Base-by-base conservation (phyloP, 2,113 vertebrate genomes). In the human region DNA sequence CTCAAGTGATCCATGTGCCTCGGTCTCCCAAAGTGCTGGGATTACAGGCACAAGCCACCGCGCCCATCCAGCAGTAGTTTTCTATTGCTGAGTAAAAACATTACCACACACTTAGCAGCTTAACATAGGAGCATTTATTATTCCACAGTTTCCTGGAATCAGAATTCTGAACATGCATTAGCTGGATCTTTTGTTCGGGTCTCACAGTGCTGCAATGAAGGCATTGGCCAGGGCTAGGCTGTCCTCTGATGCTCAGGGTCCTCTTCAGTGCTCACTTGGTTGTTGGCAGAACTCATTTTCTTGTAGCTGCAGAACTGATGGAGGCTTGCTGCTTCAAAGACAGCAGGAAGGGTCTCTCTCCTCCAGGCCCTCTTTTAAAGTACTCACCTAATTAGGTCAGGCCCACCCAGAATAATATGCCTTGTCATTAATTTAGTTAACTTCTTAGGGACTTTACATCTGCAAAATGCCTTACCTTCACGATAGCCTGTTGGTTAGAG, bases 191-290 rank as follows among this genome's bases (percentile, higher is more conserved):
- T 94, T 80, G 30, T 45, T 66, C 1, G 18, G 20, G 11, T 70
- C 32, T 90, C n/a, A 20, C 32, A 13, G 38, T 86, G 6, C 5
- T 66, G 10, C 6, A 27, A 0, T 61, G 55, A 78, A 57, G 73
- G 2, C 6, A 3, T 27, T 61, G 50, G 30, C 32, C 16, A 57
- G 35, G 35, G 7, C 11, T 12, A 18, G 13, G 17, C 17, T 89
- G 27, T 89, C 25, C 4, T 50, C 3, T 25, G 66, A 40, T 22
- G 14, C 13, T 30, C 5, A 0, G 5, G 12, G 8, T 40, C 61
- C 22, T 80, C 43, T 25, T 89, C 40, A n/a, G 0, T 0, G 30
- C n/a, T 75, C 4, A 6, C 0, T 0, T 12, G 13, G 43, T 43
- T 52, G 27, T 61, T 68, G 64, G 30, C 35, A 45, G 30, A 89